Evolutionary conservation across 2,888 invertebrate species (phyloP).

Genomic region (Malthinus seriepunctatus): DNA sequence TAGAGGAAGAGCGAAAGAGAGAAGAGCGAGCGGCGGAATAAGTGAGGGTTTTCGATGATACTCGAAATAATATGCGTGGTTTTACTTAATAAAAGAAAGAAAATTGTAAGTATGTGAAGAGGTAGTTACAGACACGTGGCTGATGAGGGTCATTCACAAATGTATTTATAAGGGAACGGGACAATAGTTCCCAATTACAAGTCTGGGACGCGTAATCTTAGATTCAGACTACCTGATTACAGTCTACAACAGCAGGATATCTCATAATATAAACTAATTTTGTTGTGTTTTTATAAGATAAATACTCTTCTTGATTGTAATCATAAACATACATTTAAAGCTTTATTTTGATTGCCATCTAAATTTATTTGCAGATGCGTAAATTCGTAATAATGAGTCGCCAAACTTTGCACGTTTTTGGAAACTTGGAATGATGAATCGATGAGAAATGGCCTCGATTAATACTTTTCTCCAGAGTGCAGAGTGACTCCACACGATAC

Average conservation of each 20-base stretch:
- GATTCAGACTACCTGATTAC: conserved; percentile 30
- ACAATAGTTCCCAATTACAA: conserved; percentile 32
- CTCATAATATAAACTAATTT: conserved; percentile 24
- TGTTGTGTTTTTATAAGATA: conserved; percentile 10
- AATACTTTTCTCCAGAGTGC: no score
- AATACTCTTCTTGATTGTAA: background rate
- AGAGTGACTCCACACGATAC: no score
- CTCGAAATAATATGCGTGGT: conserved; percentile 5
- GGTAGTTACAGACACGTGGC: conserved; percentile 28
- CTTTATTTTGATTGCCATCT: no score
- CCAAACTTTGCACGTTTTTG: background rate
- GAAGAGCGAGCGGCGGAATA: no score
- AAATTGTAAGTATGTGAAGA: conserved; percentile 17
- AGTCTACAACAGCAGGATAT: conserved; percentile 27
- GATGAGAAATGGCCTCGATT: no score
- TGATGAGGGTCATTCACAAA: conserved; percentile 29
- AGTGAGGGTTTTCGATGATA: background rate
- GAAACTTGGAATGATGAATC: background rate
- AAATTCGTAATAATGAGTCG: no score
- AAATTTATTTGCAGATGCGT: no score
- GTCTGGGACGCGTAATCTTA: conserved; percentile 29
- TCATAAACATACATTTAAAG: background rate
- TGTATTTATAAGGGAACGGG: conserved; percentile 17
- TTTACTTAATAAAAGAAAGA: conserved; percentile 9
- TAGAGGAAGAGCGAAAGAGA: no score